These are phyloP conservation scores for Menidia beryllina DNA, from an alignment of 2,113 vertebrate species.

Conservation along the genomic window DNA sequence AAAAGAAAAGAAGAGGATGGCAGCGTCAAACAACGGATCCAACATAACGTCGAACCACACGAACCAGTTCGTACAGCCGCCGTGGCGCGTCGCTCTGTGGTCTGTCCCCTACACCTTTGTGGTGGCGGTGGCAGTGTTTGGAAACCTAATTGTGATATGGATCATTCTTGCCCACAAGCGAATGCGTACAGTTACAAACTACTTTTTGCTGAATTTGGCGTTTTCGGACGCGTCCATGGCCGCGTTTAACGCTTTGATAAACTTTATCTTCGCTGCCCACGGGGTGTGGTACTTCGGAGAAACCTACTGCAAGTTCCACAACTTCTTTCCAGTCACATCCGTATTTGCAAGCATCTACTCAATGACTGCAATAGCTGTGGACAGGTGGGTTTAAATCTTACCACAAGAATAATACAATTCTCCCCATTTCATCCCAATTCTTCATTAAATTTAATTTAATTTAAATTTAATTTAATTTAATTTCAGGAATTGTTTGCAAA, in stretches of 20 bases:
- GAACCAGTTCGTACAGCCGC: slow-evolving; percentile 92
- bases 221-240: slow-evolving; percentile 97
- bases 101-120: slow-evolving; percentile 91
- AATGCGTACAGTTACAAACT: slow-evolving; percentile 97
- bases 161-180: slow-evolving; percentile 97
- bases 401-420: too few relatives aligned
- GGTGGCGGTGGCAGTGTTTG: slow-evolving; percentile 92
- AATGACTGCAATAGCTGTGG: slow-evolving; percentile 97
- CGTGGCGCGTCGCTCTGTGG: slow-evolving; percentile 95
- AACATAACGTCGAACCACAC: slow-evolving; percentile 83
- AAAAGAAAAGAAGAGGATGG: slow-evolving; percentile 70
- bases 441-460: too few relatives aligned
- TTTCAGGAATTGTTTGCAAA: too few relatives aligned
- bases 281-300: slow-evolving; percentile 97
- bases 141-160: slow-evolving; percentile 96
- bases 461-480: too few relatives aligned
- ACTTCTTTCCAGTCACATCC: slow-evolving; percentile 97
- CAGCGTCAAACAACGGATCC: slow-evolving; percentile 71
- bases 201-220: slow-evolving; percentile 94
- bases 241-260: slow-evolving; percentile 94
- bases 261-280: slow-evolving; percentile 93
- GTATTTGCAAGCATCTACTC: slow-evolving; percentile 99
- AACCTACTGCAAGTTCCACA: slow-evolving; percentile 97
- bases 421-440: background rate
- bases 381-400: slow-evolving; percentile 86